Evolutionary conservation across 2,888 invertebrate genomes (phyloP).

Genomic region (Barypeithes pellucidus): DNA sequence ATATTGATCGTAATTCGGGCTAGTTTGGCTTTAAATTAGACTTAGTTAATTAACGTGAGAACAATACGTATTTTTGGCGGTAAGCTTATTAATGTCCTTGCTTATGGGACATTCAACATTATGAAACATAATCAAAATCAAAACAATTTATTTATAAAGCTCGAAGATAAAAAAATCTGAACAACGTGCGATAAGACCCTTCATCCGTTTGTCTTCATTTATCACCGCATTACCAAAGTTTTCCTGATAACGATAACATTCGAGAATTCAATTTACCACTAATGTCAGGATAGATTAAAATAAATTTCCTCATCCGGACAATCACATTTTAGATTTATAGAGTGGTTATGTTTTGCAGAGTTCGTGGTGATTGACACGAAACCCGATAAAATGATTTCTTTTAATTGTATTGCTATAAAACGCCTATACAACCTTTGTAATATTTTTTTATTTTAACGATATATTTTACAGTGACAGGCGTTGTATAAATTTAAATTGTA

Average conservation of each 20-base stretch:
- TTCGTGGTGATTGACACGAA: neutral
- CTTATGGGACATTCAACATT: too few relatives aligned
- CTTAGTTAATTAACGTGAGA: too few relatives aligned
- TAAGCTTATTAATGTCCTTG: too few relatives aligned
- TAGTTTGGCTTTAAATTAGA: too few relatives aligned
- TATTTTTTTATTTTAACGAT: neutral
- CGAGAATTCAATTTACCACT: slow-evolving; percentile 11
- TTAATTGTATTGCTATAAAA: slow-evolving; percentile 2
- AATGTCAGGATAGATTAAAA: neutral
- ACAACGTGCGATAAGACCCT: too few relatives aligned
- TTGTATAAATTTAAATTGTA: neutral
- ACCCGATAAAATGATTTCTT: neutral
- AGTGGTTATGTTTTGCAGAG: neutral
- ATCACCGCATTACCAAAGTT: neutral
- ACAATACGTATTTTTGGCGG: too few relatives aligned
- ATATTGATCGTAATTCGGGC: too few relatives aligned
- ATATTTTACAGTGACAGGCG: neutral
- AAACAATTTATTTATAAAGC: too few relatives aligned
- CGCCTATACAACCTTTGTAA: neutral
- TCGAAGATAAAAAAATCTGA: too few relatives aligned
- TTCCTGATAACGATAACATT: slow-evolving; percentile 7
- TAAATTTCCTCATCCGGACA: neutral
- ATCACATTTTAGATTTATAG: slow-evolving; percentile 12
- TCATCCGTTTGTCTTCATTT: neutral
- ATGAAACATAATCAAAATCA: too few relatives aligned